Conservation (phyloP, 2,113 vertebrate species). For the Procavia capensis region DNA sequence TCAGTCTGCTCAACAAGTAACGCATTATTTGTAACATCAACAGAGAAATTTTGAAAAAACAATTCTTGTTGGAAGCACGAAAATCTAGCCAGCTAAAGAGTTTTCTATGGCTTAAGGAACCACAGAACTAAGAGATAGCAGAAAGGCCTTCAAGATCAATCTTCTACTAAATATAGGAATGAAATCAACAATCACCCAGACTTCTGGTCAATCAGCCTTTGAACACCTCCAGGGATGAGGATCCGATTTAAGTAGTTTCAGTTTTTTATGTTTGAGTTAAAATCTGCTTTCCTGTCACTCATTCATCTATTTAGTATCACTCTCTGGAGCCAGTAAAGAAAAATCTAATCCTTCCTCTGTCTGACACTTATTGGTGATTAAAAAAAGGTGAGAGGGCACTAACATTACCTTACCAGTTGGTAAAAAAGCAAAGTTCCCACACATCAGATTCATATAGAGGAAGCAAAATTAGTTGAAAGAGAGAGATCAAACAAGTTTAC, state of each 20-base stretch:
- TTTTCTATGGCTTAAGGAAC: neutral
- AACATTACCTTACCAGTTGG: neutral
- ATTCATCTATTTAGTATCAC: neutral
- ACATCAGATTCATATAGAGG: neutral
- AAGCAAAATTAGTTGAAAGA: slow-evolving; percentile 7
- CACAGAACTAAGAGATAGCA: too few species aligned
- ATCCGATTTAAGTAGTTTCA: neutral
- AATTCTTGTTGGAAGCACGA: neutral
- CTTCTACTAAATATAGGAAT: slow-evolving; percentile 5
- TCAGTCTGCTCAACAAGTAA: neutral
- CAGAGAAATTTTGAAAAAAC: neutral
- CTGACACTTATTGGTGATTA: slow-evolving; percentile 4
- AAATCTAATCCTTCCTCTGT: slow-evolving; percentile 53
- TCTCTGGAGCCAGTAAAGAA: neutral
- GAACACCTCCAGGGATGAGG: slow-evolving; percentile 23
- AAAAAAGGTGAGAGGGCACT: neutral
- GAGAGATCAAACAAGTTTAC: neutral
- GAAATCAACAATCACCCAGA: neutral
- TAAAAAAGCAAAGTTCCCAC: neutral
- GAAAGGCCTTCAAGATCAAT: neutral
- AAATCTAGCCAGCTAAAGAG: neutral
- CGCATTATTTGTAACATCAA: neutral
- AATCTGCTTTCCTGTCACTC: neutral
- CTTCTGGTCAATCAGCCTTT: neutral
- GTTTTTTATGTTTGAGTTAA: too few species aligned